Percentiles rank a stretch among this genome's conserved stretches.
Conservation (phyloP, 2,113 vertebrate species). For the Onychostruthus taczanowskii region DNA sequence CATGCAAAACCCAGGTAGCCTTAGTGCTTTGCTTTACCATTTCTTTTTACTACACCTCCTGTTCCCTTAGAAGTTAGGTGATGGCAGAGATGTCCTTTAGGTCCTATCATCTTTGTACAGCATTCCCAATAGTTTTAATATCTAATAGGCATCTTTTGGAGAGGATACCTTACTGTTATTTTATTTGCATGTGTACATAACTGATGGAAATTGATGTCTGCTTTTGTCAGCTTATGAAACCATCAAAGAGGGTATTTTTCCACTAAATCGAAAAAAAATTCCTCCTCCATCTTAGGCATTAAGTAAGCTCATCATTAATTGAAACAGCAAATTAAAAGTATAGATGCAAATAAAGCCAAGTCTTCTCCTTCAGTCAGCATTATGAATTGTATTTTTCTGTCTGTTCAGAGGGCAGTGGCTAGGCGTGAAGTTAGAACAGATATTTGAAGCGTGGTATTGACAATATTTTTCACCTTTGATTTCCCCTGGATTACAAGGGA, state of each 20-base stretch:
- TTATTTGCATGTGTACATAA: not conserved
- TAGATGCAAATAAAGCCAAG: not conserved
- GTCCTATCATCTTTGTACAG: not conserved
- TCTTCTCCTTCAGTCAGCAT: not conserved
- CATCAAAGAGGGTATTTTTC: not conserved
- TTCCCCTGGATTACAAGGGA: not conserved
- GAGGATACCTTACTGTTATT: not conserved
- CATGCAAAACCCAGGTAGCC: not conserved
- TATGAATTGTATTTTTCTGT: not conserved
- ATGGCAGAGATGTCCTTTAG: not conserved
- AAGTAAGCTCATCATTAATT: not conserved
- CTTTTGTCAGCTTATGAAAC: not conserved
- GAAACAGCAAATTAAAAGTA: not conserved
- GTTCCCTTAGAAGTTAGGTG: not conserved
- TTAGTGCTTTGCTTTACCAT: not conserved
- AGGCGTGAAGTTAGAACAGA: not conserved
- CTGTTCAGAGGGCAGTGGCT: not conserved
- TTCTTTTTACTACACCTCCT: not conserved
- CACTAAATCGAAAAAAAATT: not conserved
- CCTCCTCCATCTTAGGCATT: not conserved
- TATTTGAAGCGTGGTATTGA: not conserved
- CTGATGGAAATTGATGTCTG: not conserved
- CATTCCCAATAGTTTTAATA: not conserved
- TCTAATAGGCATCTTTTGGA: not conserved
- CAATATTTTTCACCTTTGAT: not conserved